These are phyloP conservation scores for Drosophila diplacantha DNA, from an alignment of 2,888 invertebrate genomes.

Conservation along the genomic window DNA sequence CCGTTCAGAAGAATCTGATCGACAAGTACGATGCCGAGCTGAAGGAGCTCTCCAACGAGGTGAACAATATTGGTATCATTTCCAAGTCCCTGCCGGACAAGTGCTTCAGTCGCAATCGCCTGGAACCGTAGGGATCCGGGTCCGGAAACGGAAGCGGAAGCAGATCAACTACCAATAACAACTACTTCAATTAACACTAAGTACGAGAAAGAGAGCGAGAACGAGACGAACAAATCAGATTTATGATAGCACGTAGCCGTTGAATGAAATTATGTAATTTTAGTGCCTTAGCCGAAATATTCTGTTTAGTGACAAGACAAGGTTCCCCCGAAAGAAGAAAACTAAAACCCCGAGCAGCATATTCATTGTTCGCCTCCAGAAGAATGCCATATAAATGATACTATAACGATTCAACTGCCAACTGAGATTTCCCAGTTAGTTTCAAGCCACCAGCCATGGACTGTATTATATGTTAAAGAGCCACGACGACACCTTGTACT, in stretches of 20 bases:
- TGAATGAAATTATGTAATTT: constrained; percentile 71
- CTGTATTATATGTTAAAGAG: constrained; percentile 65
- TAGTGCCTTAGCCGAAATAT: constrained; percentile 69
- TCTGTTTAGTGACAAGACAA: constrained; percentile 57
- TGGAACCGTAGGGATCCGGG: constrained; percentile 80
- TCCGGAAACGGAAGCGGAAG: neutral
- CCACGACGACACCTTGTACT: constrained; percentile 41
- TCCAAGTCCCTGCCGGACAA: constrained; percentile 88
- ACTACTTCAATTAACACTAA: constrained; percentile 70
- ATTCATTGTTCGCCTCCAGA: constrained; percentile 37
- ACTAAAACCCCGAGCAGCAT: constrained; percentile 33
- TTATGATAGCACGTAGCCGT: constrained; percentile 56
- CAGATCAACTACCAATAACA: constrained; percentile 45
- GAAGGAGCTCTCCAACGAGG: constrained; percentile 84
- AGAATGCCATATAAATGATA: constrained; percentile 39
- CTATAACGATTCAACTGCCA: constrained; percentile 58
- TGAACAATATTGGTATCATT: constrained; percentile 89
- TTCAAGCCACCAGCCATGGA: constrained; percentile 66
- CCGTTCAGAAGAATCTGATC: constrained; percentile 85
- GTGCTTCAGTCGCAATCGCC: constrained; percentile 87
- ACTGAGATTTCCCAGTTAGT: constrained; percentile 55
- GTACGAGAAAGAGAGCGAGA: constrained; percentile 47
- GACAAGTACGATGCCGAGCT: constrained; percentile 89
- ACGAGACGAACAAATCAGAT: constrained; percentile 51
- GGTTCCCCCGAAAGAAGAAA: constrained; percentile 10